phyloP scores from a whole-genome alignment of 1,140 invertebrate genomes.

The Stratiolaelaps scimitus region DNA sequence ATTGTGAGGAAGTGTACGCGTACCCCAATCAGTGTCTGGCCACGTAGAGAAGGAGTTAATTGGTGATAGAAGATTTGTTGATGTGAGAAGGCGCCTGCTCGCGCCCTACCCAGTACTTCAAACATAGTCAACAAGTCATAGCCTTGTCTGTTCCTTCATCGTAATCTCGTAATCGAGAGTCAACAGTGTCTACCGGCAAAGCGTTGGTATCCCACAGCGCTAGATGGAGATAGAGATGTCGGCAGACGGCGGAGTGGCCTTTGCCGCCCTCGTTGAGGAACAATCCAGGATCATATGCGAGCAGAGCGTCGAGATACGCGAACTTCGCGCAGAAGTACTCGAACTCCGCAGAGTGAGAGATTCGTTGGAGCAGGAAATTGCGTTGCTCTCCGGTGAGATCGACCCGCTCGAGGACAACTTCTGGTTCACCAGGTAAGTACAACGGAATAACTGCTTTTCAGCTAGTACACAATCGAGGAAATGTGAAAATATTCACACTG shows the following conservation, averaged over 20 bases:
- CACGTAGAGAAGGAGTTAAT: too few relatives aligned
- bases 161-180: constrained; percentile 14
- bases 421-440: constrained; percentile 24
- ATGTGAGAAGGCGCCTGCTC: not conserved
- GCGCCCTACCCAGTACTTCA: not conserved
- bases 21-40: too few relatives aligned
- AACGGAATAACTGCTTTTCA: too few relatives aligned
- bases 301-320: constrained; percentile 25
- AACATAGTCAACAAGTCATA: not conserved
- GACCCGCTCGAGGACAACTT: constrained; percentile 16
- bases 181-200: not conserved
- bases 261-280: constrained; percentile 22
- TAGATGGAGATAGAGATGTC: constrained; percentile 20
- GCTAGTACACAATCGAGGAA: too few relatives aligned
- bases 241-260: constrained; percentile 2
- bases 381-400: constrained; percentile 6
- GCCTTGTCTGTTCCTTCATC: not conserved
- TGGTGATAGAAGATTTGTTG: not conserved
- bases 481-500: too few relatives aligned
- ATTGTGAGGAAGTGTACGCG: too few relatives aligned
- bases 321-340: constrained; percentile 8
- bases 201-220: not conserved
- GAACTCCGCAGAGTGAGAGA: constrained; percentile 19
- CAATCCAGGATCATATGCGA: constrained; percentile 27
- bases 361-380: constrained; percentile 25